Evolutionary conservation across 1,140 invertebrate species (phyloP), one percentile per base, ranked within the genome.

Genomic region (Riptortus pedestris): DNA sequence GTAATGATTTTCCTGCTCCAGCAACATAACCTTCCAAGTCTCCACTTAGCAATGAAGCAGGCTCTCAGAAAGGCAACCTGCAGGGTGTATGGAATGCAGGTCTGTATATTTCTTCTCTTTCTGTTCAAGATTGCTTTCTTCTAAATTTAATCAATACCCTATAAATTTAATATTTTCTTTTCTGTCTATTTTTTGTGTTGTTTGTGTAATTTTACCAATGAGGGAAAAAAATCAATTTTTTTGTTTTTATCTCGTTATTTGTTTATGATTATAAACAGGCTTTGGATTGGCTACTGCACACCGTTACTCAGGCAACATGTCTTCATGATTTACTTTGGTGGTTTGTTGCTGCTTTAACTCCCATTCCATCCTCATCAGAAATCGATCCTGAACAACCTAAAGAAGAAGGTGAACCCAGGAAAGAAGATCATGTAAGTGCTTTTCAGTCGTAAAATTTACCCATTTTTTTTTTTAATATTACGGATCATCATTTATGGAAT

Each of bases 271-370:
- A 31, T 59, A 70, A 78, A 22, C 71, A 95, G 83, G 92, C 93
- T 0, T 79, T 98, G 59, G 96, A 96, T 73, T 99, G 95, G 95
- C 74, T 99, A 4, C 77, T 98, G 2, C 81, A 91, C 66, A 91
- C 86, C 65, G 91, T 96, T 1, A 94, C 91, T 0, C 90, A 95
- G 73, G 86, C 92, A 5, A 85, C 86, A 7, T 90, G 88, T 73
- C 78, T 96, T 9, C 94, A 97, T 71, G 94, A 97, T 74, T 77
- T 97, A 0, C 81, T 97, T 65, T 97, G 93, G 94, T 96, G 91
- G 88, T 94, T 96, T 71, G 87, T 91, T 1, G 82, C 77, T 18
- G 77, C 83, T 1, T 75, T 93, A 22, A 82, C 81, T 5, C 79
- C 85, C 0, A 18, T 68, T 18, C 14, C 74, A 61, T 26, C 12